phyloP scores from a whole-genome alignment of 2,888 invertebrate species.

The Leptopilina myrica region DNA sequence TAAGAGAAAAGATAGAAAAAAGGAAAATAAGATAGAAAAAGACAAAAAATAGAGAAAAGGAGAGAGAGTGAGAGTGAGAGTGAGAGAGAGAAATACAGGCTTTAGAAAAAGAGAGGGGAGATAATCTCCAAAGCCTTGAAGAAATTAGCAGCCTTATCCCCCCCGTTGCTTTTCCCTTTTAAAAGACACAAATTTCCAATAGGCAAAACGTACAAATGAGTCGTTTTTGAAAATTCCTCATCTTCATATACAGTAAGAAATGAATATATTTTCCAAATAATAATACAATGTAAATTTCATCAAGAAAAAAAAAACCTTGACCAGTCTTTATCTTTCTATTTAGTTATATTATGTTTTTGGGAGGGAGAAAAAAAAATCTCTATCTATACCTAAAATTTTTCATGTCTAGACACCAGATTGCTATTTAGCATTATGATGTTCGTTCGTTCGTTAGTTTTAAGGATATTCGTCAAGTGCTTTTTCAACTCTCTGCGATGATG shows the following conservation, averaged over 20 bases:
- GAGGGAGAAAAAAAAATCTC: too few relatives aligned
- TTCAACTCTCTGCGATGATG: neutral
- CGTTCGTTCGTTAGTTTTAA: too few relatives aligned
- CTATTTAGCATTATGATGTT: constrained; percentile 3
- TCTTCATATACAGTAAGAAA: too few relatives aligned
- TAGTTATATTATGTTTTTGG: too few relatives aligned
- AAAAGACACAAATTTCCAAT: neutral
- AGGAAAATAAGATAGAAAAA: constrained; percentile 26
- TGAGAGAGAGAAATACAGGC: neutral
- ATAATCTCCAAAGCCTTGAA: neutral
- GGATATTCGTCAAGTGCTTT: too few relatives aligned
- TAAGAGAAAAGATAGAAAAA: too few relatives aligned
- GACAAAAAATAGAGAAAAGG: constrained; percentile 10
- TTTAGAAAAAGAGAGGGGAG: neutral
- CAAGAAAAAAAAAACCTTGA: too few relatives aligned
- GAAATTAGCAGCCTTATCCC: constrained; percentile 1
- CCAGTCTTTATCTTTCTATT: too few relatives aligned
- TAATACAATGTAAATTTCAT: too few relatives aligned
- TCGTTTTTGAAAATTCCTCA: neutral
- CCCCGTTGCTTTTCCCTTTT: constrained; percentile 15
- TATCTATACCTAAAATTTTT: too few relatives aligned
- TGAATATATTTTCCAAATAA: too few relatives aligned
- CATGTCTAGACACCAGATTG: constrained; percentile 4
- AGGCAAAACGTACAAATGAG: neutral
- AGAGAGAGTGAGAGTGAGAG: neutral